phyloP scores from a whole-genome alignment of 2,797 vertebrate species.

The Dicrostonyx torquatus region DNA sequence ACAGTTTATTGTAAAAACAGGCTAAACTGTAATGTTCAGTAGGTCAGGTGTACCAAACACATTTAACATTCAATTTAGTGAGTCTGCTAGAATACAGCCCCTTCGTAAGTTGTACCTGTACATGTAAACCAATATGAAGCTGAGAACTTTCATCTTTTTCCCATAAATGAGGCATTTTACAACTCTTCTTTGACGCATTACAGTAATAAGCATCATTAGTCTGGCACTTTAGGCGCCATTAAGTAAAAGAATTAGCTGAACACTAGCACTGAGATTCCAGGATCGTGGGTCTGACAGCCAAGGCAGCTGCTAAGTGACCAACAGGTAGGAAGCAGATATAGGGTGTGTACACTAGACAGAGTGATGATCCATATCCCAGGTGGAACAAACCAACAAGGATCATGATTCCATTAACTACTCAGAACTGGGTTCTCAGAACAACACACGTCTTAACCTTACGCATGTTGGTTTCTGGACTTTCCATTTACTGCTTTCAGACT shows the following conservation, averaged over 20 bases:
- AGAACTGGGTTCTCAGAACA: not conserved
- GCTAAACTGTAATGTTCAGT: not conserved
- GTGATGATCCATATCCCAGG: not conserved
- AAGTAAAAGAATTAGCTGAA: not conserved
- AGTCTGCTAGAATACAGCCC: not conserved
- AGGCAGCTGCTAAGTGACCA: not conserved
- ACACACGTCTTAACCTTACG: not conserved
- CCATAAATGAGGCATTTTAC: not conserved
- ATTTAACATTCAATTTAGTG: not conserved
- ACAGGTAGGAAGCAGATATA: not conserved
- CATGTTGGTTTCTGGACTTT: not conserved
- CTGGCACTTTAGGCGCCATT: not conserved
- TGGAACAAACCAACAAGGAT: not conserved
- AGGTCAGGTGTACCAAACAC: not conserved
- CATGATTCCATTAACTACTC: not conserved
- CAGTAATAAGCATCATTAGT: not conserved
- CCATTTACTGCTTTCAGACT: not conserved
- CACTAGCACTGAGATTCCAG: not conserved
- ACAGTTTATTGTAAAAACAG: not conserved
- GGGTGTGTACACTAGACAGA: not conserved
- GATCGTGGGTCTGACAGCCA: not conserved
- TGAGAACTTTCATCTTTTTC: not conserved
- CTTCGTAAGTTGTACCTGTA: not conserved
- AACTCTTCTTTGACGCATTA: not conserved
- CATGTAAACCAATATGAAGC: not conserved